These are phyloP conservation scores for Parthenolecanium corni DNA, from an alignment of 2,888 invertebrate species.

Conservation along the genomic window DNA sequence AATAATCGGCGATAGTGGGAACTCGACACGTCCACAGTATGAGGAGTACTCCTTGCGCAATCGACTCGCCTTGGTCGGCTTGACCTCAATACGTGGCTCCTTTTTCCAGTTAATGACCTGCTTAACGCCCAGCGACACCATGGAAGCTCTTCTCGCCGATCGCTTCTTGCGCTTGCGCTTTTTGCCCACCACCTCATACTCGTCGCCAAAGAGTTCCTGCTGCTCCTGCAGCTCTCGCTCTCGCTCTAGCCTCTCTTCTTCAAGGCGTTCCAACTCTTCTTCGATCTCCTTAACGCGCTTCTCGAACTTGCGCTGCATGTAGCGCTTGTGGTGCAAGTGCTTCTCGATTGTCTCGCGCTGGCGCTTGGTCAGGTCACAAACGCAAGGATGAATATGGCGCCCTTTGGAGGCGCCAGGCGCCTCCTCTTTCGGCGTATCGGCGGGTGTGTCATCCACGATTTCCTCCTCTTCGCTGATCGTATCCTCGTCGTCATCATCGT, in stretches of 20 bases:
- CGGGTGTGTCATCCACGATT: neutral
- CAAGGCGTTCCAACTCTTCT: constrained; percentile 7
- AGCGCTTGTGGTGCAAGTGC: neutral
- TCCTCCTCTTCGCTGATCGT: neutral
- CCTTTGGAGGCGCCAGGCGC: too few species aligned
- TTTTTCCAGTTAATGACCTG: constrained; percentile 17
- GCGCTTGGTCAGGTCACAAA: constrained; percentile 3
- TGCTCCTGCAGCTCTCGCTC: constrained; percentile 18
- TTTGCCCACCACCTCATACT: constrained; percentile 17
- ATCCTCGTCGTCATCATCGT: neutral
- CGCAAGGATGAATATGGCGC: constrained; percentile 13
- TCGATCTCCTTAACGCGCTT: constrained; percentile 14
- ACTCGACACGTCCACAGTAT: neutral
- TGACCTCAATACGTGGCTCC: constrained; percentile 1
- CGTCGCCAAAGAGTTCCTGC: constrained; percentile 18
- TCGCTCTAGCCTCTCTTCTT: constrained; percentile 4
- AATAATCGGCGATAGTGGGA: neutral
- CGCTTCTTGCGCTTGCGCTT: constrained; percentile 17
- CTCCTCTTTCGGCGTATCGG: too few species aligned
- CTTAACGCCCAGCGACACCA: constrained; percentile 18
- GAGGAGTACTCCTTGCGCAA: neutral
- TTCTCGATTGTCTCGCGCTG: neutral
- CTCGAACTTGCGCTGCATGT: neutral
- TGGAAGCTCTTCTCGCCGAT: constrained; percentile 11
- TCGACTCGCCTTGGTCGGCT: neutral